Evolutionary conservation across 64 coral and sea anemone genomes (phyloP).

Genomic region (Astreopora myriophthalma): DNA sequence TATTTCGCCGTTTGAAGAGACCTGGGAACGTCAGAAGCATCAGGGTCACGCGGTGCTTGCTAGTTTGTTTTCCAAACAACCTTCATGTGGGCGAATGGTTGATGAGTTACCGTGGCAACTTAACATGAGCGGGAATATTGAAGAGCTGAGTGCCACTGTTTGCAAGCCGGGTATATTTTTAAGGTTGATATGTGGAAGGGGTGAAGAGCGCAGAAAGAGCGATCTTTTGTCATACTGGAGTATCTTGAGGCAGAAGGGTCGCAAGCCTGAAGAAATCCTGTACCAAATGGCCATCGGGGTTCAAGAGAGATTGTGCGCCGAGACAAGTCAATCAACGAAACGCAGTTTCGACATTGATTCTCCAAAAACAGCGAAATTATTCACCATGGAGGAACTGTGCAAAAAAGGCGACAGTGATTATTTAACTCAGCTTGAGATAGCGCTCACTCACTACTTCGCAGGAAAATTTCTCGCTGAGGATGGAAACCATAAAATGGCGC

Average conservation of each 20-base stretch:
- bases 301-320: slow-evolving; percentile 9
- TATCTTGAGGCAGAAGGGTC: slow-evolving; percentile 10
- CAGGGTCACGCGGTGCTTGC: slow-evolving; percentile 81
- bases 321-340: neutral
- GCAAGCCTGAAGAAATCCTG: slow-evolving; percentile 52
- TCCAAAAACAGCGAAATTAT: slow-evolving; percentile 14
- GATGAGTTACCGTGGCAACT: slow-evolving; percentile 96
- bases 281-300: slow-evolving; percentile 57
- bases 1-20: slow-evolving; percentile 72
- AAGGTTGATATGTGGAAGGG: slow-evolving; percentile 10
- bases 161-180: slow-evolving; percentile 65
- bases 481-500: slow-evolving; percentile 55
- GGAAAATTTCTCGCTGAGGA: slow-evolving; percentile 69
- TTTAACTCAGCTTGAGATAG: slow-evolving; percentile 71
- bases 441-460: slow-evolving; percentile 56
- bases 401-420: slow-evolving; percentile 36
- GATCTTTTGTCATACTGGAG: slow-evolving; percentile 81
- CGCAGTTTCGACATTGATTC: slow-evolving; percentile 2
- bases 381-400: slow-evolving; percentile 46
- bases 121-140: slow-evolving; percentile 68
- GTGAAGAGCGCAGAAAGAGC: slow-evolving; percentile 46
- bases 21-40: slow-evolving; percentile 91
- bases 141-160: slow-evolving; percentile 47
- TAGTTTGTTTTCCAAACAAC: slow-evolving; percentile 72
- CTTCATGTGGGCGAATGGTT: slow-evolving; percentile 49